These are phyloP conservation scores for Zhuqinia jingwanae DNA, from an alignment of 2,888 invertebrate genomes.

Conservation along the genomic window DNA sequence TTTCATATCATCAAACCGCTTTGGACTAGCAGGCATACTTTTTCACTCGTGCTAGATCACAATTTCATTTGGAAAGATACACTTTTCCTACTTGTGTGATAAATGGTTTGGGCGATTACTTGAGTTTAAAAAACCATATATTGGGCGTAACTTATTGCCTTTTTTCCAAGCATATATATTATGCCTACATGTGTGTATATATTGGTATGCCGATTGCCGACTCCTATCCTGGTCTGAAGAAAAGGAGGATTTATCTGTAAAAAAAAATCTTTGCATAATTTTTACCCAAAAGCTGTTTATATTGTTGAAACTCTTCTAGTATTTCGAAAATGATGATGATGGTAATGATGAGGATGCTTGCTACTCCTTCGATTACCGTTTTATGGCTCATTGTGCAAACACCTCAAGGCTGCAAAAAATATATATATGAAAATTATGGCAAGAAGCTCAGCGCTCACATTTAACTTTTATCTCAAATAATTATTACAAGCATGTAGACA, in stretches of 20 bases:
- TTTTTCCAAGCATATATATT: slow-evolving; percentile 42
- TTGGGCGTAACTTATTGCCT: slow-evolving; percentile 65
- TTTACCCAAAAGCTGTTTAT: slow-evolving; percentile 63
- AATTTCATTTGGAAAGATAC: slow-evolving; percentile 45
- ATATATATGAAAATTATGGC: slow-evolving; percentile 28
- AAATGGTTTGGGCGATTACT: slow-evolving; percentile 62
- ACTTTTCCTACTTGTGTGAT: slow-evolving; percentile 48
- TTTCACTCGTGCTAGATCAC: slow-evolving; percentile 56
- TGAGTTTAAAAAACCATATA: slow-evolving; percentile 27
- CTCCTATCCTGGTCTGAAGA: slow-evolving; percentile 42
- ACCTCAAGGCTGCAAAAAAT: slow-evolving; percentile 49
- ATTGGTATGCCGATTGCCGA: slow-evolving; percentile 46
- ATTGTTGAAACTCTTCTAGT: slow-evolving; percentile 9
- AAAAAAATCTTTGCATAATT: slow-evolving; percentile 61
- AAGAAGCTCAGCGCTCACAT: not conserved
- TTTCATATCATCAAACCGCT: too few relatives aligned
- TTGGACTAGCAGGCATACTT: too few relatives aligned
- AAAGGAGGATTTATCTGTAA: slow-evolving; percentile 45
- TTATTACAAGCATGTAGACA: too few relatives aligned
- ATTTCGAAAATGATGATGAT: slow-evolving; percentile 35
- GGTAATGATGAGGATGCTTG: slow-evolving; percentile 22
- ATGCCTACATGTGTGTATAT: slow-evolving; percentile 4
- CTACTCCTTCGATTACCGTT: slow-evolving; percentile 67
- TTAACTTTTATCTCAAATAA: too few relatives aligned
- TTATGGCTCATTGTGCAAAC: slow-evolving; percentile 69